Percentiles rank a stretch among this genome's conserved stretches.
Evolutionary conservation across 2,797 vertebrate genomes (phyloP).

Genomic region (Meda fulgida): DNA sequence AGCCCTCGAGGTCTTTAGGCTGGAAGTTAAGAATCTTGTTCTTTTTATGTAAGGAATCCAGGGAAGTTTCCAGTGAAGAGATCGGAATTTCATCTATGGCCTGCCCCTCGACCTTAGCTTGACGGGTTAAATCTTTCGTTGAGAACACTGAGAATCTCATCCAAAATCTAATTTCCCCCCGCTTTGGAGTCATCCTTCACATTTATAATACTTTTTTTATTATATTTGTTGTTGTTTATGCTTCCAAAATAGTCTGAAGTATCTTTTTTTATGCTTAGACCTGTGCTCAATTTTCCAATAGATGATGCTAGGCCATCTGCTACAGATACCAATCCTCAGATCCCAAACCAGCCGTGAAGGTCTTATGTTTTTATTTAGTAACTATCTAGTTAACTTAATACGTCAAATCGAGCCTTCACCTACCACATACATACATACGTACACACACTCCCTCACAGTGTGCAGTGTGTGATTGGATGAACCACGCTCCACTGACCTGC

Average conservation of each 20-base stretch:
- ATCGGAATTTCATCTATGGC: too few species aligned
- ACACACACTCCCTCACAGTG: slow-evolving; percentile 1
- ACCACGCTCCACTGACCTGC: slow-evolving; percentile 21
- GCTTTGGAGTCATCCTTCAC: too few species aligned
- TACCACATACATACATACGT: neutral
- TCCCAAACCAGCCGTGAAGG: neutral
- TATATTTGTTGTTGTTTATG: neutral
- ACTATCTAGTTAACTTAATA: slow-evolving; percentile 21
- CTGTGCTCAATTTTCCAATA: neutral
- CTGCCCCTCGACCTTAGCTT: too few species aligned
- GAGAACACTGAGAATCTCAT: too few species aligned
- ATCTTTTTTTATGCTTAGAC: neutral
- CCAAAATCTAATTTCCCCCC: too few species aligned
- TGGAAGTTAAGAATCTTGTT: too few species aligned
- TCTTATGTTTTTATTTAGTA: slow-evolving; percentile 7
- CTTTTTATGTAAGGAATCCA: too few species aligned
- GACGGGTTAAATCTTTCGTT: too few species aligned
- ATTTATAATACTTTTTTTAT: too few species aligned
- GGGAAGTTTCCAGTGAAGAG: too few species aligned
- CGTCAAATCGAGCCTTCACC: neutral
- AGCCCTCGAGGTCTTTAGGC: too few species aligned
- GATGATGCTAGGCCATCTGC: neutral
- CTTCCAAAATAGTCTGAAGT: neutral
- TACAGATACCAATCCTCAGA: neutral
- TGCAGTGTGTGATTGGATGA: slow-evolving; percentile 14